These are phyloP conservation scores for Meriones psammophilus DNA, from an alignment of 2,797 vertebrate species.

Conservation along the genomic window DNA sequence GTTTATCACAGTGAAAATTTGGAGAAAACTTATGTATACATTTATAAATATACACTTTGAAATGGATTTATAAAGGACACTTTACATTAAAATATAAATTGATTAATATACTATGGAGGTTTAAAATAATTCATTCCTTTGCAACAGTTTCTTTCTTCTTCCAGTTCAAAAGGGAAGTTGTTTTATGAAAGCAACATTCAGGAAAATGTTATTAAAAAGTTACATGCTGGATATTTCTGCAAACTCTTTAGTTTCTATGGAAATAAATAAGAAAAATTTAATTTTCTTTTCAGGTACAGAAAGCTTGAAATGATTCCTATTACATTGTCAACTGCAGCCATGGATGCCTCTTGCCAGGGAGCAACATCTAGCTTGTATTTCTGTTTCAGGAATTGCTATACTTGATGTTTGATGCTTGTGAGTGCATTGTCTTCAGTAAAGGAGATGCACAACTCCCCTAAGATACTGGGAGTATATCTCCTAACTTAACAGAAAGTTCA, in stretches of 20 bases:
- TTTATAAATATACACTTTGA: slow-evolving; percentile 60
- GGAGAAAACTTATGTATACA: slow-evolving; percentile 71
- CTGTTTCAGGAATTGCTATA: background rate
- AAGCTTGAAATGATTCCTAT: slow-evolving; percentile 66
- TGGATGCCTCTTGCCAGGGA: slow-evolving; percentile 39
- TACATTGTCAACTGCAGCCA: slow-evolving; percentile 32
- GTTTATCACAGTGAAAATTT: slow-evolving; percentile 76
- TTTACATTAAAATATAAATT: slow-evolving; percentile 65
- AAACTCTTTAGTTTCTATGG: slow-evolving; percentile 72
- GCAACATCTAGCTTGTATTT: background rate
- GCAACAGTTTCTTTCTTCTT: slow-evolving; percentile 39
- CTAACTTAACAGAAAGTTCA: background rate
- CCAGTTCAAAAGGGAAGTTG: slow-evolving; percentile 41
- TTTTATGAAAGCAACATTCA: slow-evolving; percentile 69
- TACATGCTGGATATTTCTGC: slow-evolving; percentile 51
- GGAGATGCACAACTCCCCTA: background rate
- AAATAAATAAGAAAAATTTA: slow-evolving; percentile 77
- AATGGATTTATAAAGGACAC: slow-evolving; percentile 52
- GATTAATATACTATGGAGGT: slow-evolving; percentile 69
- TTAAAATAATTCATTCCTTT: slow-evolving; percentile 52
- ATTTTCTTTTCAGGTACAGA: slow-evolving; percentile 63
- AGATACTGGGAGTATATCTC: background rate
- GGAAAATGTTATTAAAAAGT: slow-evolving; percentile 77
- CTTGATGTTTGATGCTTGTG: background rate
- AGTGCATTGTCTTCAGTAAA: background rate